phyloP scores from a whole-genome alignment of 2,797 vertebrate species.

The Dendrocincla tyrannina region DNA sequence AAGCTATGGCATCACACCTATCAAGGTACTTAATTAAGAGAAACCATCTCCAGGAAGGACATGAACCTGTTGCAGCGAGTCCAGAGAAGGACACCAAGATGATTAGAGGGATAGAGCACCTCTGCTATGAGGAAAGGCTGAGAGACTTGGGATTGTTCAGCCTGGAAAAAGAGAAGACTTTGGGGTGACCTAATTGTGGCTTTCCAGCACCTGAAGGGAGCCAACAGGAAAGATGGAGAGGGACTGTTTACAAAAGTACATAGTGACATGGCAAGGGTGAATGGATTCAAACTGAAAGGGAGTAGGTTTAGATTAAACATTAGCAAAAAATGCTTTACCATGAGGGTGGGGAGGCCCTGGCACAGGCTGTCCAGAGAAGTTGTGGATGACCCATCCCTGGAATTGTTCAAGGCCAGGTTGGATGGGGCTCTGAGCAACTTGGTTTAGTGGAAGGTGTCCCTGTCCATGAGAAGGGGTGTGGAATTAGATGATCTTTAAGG shows the following conservation, averaged over 20 bases:
- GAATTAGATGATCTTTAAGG: background rate
- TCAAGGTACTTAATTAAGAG: background rate
- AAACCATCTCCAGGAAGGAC: background rate
- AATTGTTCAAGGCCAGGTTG: background rate
- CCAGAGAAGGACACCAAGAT: background rate
- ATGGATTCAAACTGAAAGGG: background rate
- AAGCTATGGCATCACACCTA: background rate
- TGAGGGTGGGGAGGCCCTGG: background rate
- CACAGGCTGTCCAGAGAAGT: background rate
- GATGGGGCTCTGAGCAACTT: background rate
- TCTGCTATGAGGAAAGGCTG: background rate
- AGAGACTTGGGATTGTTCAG: background rate
- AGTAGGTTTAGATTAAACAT: fast-evolving
- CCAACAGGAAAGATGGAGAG: background rate
- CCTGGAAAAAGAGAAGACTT: background rate
- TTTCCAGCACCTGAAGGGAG: background rate
- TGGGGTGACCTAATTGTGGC: too few relatives aligned
- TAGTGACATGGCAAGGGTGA: background rate
- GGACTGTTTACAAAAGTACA: background rate
- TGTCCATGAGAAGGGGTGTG: background rate
- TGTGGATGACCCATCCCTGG: background rate
- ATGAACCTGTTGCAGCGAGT: background rate
- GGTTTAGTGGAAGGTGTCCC: background rate
- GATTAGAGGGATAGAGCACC: background rate
- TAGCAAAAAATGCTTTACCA: background rate